Evolutionary conservation across 2,797 vertebrate genomes (phyloP).

Genomic region (Pantherophis alleghaniensis): DNA sequence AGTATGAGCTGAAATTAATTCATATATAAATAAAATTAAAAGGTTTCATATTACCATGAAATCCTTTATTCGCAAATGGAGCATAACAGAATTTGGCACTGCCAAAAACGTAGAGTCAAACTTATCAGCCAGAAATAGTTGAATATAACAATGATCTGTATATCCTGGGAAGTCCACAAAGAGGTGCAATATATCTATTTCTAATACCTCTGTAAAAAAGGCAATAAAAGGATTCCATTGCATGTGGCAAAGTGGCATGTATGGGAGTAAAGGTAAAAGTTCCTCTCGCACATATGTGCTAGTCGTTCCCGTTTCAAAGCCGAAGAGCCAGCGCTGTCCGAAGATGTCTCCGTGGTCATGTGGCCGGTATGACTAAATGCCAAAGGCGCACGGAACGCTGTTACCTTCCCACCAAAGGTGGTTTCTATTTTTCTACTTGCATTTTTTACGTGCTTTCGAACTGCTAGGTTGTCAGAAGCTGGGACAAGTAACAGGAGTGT

Average conservation of each 20-base stretch:
- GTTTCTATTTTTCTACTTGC: no score
- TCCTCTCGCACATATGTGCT: no score
- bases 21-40: neutral
- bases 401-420: no score
- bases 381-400: no score
- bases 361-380: no score
- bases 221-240: neutral
- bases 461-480: no score
- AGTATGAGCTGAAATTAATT: neutral
- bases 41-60: neutral
- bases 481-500: no score
- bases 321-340: no score
- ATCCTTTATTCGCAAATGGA: neutral
- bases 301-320: no score
- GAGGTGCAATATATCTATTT: neutral
- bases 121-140: neutral
- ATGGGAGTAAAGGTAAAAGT: neutral
- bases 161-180: neutral
- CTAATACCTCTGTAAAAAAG: neutral
- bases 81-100: neutral
- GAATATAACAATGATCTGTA: neutral
- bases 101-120: neutral
- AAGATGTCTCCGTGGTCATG: no score
- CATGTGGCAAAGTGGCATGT: neutral
- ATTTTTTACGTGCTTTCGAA: no score